Base-by-base conservation (phyloP, 2,888 invertebrate species). In the Smittia sp. region DNA sequence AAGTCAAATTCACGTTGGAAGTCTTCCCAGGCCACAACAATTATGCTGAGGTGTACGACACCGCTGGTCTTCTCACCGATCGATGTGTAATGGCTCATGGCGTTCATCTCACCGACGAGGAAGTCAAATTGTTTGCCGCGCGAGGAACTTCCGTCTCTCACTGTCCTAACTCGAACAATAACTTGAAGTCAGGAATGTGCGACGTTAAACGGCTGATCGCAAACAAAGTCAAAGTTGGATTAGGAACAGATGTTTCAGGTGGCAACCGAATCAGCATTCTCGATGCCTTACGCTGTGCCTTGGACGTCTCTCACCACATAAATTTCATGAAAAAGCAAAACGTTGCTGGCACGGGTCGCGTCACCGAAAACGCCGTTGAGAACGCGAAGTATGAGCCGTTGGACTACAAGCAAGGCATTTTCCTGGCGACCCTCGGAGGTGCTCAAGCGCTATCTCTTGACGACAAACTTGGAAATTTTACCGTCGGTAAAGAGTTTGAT, bases 171-270 rank as follows among this genome's bases (percentile, higher is more conserved):
- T 95, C 95, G 1, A 96, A 96, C 81, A 89, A 89, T 0, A 87
- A 89, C 76, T 83, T 96, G 46, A 85, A 85, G 77, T 95, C 94
- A 13, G 96, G 96, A 0, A 78, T 93, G 1, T 93, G 94, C 79
- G 91, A 94, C 77, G 88, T 93, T 0, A 84, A 86, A 75, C 86
- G 86, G 73, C 82, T 94, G 11, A 80, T 89, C 41, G 80, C 86
- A 11, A 83, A 84, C 63, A 87, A 88, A 1, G 80, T 96, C 22
- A 89, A 86, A 79, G 88, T 96, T 74, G 95, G 94, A 6, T 84
- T 96, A 58, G 96, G 96, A 76, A 93, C 94, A 80, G 96, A 96
- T 83, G 88, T 95, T 7, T 85, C 94, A 0, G 96, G 92, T 1
- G 96, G 95, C 0, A 89, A 90, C 78, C 89, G 86, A 65, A 85